Base-by-base conservation (phyloP, 92 coral and sea anemone genomes). In the Muricea muricata region DNA sequence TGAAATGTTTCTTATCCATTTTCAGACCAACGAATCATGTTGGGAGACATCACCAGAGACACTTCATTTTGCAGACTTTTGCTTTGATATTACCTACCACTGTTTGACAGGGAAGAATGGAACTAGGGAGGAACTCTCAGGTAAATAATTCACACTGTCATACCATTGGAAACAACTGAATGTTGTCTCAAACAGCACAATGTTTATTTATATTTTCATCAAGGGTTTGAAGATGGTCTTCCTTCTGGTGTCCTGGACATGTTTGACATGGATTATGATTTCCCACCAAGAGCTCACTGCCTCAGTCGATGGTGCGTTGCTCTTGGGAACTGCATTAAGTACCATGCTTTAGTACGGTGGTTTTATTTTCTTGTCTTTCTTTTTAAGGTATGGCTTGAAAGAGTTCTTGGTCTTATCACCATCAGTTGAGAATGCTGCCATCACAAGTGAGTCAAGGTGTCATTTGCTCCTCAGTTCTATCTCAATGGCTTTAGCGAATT, bases 261-360 rank as follows among this genome's bases (percentile, higher is more conserved):
- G 98, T 96, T 96, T 82, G 97, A 96, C 63, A 89, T 96, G 94
- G 98, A 93, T 28, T 96, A 94, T 93, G 98, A 96, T 70, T 96
- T 96, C 71, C 98, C 98, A 54, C 98, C 99, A 1, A 88, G 98
- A 79, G 93, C 91, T 11, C 99, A 94, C 60, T 96, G 98, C 63
- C 92, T 96, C 7, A 94, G 97, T 46, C 66, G 98, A 92, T 96
- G 99, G 98, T 94, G 77, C 73, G 90, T 56, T 28, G 50, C 9
- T n/a, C n/a, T n/a, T n/a, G n/a, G n/a, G n/a, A n/a, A n/a, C n/a
- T n/a, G n/a, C n/a, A n/a, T n/a, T n/a, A n/a, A n/a, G n/a, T n/a
- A n/a, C n/a, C n/a, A n/a, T n/a, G n/a, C n/a, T n/a, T n/a, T n/a
- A n/a, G n/a, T n/a, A n/a, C n/a, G n/a, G n/a, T n/a, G n/a, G 0